Conservation (phyloP, 2,888 invertebrate genomes). For the Sylvicola cinctus region DNA sequence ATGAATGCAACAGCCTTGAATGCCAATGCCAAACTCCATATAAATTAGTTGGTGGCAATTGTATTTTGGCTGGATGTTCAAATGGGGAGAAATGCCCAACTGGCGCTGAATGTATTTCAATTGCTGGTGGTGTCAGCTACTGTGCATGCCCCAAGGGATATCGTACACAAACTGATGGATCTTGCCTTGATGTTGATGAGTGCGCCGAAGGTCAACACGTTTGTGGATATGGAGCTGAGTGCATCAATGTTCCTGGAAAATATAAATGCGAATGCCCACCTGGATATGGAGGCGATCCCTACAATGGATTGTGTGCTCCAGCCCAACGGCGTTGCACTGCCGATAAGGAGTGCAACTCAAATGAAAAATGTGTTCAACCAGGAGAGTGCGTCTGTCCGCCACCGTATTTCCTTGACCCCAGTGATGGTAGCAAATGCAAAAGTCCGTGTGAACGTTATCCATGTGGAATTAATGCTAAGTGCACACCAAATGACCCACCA, state of each 20-base stretch:
- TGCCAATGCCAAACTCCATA: conserved; percentile 80
- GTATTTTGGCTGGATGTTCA: conserved; percentile 67
- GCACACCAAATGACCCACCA: conserved; percentile 74
- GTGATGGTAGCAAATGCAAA: conserved; percentile 70
- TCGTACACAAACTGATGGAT: conserved; percentile 51
- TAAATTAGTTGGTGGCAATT: conserved; percentile 62
- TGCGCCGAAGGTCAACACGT: conserved; percentile 52
- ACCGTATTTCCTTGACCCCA: conserved; percentile 67
- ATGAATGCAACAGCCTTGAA: conserved; percentile 61
- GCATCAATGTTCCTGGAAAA: conserved; percentile 57
- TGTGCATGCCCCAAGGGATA: conserved; percentile 84
- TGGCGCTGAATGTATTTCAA: conserved; percentile 78
- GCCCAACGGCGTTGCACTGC: conserved; percentile 64
- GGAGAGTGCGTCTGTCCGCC: conserved; percentile 83
- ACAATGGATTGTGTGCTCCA: conserved; percentile 61
- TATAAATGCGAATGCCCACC: conserved; percentile 62
- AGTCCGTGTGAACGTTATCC: conserved; percentile 80
- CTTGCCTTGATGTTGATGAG: conserved; percentile 73
- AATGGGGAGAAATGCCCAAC: conserved; percentile 60
- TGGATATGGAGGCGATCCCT: conserved; percentile 64
- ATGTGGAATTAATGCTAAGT: conserved; percentile 78
- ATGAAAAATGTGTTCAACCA: conserved; percentile 80
- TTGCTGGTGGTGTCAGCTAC: conserved; percentile 77
- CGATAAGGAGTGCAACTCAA: conserved; percentile 64
- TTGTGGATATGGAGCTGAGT: conserved; percentile 76